Percentiles rank a stretch among this genome's conserved stretches.
Evolutionary conservation across 2,113 vertebrate species (phyloP).

Genomic region (Nanorana parkeri): DNA sequence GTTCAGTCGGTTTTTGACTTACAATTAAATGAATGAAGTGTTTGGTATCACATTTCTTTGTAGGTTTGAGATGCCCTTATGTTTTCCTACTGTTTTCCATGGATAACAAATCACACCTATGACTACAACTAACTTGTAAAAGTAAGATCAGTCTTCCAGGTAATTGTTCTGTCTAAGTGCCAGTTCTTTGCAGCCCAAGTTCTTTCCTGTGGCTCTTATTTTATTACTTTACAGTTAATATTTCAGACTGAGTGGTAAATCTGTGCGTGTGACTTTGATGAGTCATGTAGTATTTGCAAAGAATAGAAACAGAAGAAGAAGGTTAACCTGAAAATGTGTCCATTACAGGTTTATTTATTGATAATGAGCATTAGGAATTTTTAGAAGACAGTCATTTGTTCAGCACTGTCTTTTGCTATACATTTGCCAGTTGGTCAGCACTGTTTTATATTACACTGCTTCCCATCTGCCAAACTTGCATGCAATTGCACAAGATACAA

Average conservation of each 20-base stretch:
- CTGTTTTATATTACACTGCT: not conserved
- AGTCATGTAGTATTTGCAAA: not conserved
- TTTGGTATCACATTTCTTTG: conserved; percentile 25
- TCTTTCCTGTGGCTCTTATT: conserved; percentile 6
- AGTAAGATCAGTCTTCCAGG: not conserved
- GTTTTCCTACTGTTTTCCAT: conserved; percentile 20
- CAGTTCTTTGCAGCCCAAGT: conserved; percentile 9
- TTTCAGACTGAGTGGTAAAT: not conserved
- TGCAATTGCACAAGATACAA: too few relatives aligned
- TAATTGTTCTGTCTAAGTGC: conserved; percentile 29
- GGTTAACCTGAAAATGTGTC: too few relatives aligned
- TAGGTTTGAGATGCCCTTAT: not conserved
- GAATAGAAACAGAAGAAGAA: not conserved
- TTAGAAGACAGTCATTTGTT: too few relatives aligned
- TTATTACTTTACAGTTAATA: conserved; percentile 40
- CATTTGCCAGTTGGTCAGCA: not conserved
- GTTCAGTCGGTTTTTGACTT: not conserved
- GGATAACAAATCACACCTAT: conserved; percentile 35
- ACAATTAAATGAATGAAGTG: conserved; percentile 42
- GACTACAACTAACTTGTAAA: conserved; percentile 8
- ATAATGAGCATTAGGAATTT: too few relatives aligned
- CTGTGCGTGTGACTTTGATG: not conserved
- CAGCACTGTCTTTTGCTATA: not conserved
- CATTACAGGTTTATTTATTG: too few relatives aligned
- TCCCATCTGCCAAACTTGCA: not conserved